Evolutionary conservation across 1,140 invertebrate genomes (phyloP), one percentile per base, ranked within the genome.

Genomic region (Drepana arcuata): DNA sequence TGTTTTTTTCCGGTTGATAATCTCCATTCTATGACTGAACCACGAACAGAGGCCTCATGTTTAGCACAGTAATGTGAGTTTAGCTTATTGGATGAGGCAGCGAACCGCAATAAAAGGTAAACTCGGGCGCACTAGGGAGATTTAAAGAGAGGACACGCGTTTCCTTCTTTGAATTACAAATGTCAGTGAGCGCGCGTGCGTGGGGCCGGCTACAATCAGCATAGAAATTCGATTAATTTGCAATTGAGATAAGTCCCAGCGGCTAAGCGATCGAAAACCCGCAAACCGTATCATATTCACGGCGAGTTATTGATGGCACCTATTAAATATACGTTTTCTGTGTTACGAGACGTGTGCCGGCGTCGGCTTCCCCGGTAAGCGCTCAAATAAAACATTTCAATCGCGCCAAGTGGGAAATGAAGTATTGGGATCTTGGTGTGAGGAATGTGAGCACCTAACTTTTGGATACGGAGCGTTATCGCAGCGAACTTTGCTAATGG

Each of bases 271-370:
- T 69, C 60, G 63, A 57, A 52, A 66, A 69, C 55, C 60, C 58
- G 46, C 55, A 57, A 55, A 67, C 54, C 61, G 66, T 73, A 77
- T 75, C 68, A 75, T 79, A 69, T 78, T 67, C 55, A 31, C 57
- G 41, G 49, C 37, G 48, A 66, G 79, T 84, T 84, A 84, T 84
- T 84, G 79, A 83, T 84, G 70, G 68, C 58, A 55, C 51, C 73
- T 79, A 84, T 84, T 83, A 83, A 83, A 83, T 82, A 83, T 72
- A 74, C 77, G 75, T 84, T 84, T 72, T 47, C 59, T 40, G 43
- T 50, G 43, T 27, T 37, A 21, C 52, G 60, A 56, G 48, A 55
- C 41, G 55, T 59, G 54, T 57, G 52, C 43, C 34, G 27, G 41
- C 48, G 43, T 41, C 46, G 44, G 39, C 34, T 49, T 63, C 58